A percentile compares a stretch with the other conserved stretches of the same genome.
Conservation (phyloP, 2,888 invertebrate species). For the Teinopalpus imperialis region DNA sequence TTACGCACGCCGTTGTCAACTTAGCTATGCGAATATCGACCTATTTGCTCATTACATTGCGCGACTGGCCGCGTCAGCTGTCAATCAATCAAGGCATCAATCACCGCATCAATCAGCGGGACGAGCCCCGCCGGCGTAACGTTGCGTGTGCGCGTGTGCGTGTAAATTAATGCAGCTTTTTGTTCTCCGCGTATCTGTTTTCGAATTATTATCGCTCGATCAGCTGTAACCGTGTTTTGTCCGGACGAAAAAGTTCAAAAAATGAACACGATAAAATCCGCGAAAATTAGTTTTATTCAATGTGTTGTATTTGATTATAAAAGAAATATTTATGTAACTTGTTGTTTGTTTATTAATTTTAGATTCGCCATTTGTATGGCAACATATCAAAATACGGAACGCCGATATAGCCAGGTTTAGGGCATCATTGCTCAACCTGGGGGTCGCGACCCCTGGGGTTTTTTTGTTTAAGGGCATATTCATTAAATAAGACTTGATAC, state of each 20-base stretch:
- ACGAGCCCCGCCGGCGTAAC: not conserved
- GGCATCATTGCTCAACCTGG: no score
- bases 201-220: slow-evolving; percentile 5
- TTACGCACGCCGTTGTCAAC: slow-evolving; percentile 9
- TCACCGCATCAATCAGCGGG: slow-evolving; percentile 31
- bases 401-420: no score
- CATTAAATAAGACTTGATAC: no score
- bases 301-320: no score
- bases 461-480: no score
- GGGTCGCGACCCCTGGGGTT: no score
- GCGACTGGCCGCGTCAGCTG: slow-evolving; percentile 50
- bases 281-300: no score
- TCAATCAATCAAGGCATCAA: slow-evolving; percentile 60
- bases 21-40: slow-evolving; percentile 31
- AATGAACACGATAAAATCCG: no score
- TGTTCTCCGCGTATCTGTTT: slow-evolving; percentile 9
- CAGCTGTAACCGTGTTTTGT: slow-evolving; percentile 16
- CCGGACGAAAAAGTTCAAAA: no score
- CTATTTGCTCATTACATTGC: slow-evolving; percentile 37
- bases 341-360: not conserved
- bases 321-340: no score
- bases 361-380: no score
- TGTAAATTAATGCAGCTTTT: slow-evolving; percentile 21
- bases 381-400: no score
- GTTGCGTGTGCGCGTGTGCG: slow-evolving; percentile 21